Conservation (phyloP, 2,797 vertebrate species). For the Myotis daubentonii region DNA sequence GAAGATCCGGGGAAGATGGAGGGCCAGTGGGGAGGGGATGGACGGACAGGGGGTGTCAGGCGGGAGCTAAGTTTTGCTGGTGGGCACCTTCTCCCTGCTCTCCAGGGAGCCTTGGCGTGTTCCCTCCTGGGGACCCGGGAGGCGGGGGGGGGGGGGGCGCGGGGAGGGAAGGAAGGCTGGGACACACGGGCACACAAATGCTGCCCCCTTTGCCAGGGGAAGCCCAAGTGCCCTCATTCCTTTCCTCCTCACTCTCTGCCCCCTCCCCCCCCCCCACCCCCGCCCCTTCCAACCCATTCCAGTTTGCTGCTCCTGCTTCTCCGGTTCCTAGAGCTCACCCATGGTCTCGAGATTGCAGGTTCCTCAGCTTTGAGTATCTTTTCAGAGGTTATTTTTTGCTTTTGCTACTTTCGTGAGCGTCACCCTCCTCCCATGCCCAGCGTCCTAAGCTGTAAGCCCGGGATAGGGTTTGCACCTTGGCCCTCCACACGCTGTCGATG, state of each 20-base stretch:
- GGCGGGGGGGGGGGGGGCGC: too few relatives aligned
- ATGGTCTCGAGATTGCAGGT: neutral
- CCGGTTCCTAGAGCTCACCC: neutral
- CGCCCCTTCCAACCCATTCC: too few relatives aligned
- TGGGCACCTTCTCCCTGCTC: neutral
- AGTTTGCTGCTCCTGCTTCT: neutral
- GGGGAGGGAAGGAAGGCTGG: accelerated
- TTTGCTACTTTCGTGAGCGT: neutral
- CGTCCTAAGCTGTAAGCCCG: too few relatives aligned
- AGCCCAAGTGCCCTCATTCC: neutral
- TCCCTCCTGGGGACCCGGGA: neutral
- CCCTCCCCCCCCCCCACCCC: neutral
- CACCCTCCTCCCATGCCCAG: neutral
- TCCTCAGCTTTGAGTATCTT: neutral
- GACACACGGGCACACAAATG: neutral
- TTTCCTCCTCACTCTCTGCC: neutral
- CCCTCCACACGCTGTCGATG: neutral
- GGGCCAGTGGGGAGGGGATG: neutral
- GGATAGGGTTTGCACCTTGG: neutral
- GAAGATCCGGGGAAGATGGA: neutral
- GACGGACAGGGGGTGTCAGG: neutral
- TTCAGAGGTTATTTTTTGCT: neutral
- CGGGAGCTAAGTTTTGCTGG: neutral
- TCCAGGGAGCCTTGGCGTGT: neutral
- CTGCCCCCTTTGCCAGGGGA: neutral